These are phyloP conservation scores for Buathra laborator DNA, from an alignment of 2,888 invertebrate genomes.

Conservation along the genomic window DNA sequence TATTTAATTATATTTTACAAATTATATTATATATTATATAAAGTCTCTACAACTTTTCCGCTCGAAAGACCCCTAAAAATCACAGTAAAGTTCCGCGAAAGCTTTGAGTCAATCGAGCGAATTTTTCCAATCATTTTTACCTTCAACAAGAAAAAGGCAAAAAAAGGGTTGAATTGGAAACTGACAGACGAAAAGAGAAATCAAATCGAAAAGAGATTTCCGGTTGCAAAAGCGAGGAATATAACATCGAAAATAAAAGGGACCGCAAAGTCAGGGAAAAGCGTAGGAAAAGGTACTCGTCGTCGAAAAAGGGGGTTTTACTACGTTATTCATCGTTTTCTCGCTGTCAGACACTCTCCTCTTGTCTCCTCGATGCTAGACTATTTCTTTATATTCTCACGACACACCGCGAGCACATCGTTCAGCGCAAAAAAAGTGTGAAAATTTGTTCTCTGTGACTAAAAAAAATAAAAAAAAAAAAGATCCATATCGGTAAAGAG, in stretches of 20 bases:
- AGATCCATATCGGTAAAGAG: conserved; percentile 6
- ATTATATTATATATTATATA: no score
- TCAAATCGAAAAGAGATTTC: background rate
- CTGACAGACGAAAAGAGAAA: background rate
- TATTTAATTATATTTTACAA: no score
- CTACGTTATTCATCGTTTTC: conserved; percentile 28
- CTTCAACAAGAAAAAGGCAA: background rate
- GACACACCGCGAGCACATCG: background rate
- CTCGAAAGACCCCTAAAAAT: no score
- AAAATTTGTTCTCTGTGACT: background rate
- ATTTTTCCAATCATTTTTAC: background rate
- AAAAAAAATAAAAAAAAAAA: conserved; percentile 5
- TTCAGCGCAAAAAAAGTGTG: background rate
- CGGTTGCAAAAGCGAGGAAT: background rate
- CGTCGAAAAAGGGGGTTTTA: background rate
- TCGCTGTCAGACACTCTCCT: conserved; percentile 9
- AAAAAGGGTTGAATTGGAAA: background rate
- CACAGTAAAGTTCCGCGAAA: no score
- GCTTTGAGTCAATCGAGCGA: background rate
- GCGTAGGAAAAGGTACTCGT: background rate
- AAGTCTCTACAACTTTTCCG: no score
- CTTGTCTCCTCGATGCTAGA: conserved; percentile 14
- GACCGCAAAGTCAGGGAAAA: background rate
- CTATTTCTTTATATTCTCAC: background rate
- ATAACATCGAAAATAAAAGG: background rate